Percentiles rank a stretch among this genome's conserved stretches.
These are phyloP conservation scores for Hemichromis elongatus DNA, from an alignment of 2,113 vertebrate genomes.

Conservation along the genomic window DNA sequence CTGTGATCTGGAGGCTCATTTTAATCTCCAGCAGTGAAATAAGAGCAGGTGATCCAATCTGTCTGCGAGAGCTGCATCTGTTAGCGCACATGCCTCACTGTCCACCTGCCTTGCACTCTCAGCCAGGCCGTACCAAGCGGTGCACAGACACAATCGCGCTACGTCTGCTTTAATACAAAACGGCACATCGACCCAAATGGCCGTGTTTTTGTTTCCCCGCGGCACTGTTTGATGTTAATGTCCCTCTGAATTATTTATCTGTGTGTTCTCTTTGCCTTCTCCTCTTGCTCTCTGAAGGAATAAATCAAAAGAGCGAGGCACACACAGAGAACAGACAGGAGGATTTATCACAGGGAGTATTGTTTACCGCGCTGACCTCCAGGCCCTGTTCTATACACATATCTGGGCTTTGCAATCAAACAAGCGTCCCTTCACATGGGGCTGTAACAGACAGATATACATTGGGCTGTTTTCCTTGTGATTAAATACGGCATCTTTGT, in stretches of 20 bases:
- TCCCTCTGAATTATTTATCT: slow-evolving; percentile 75
- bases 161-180: slow-evolving; percentile 65
- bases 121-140: slow-evolving; percentile 24
- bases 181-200: slow-evolving; percentile 65
- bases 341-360: slow-evolving; percentile 67
- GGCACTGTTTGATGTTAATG: slow-evolving; percentile 73
- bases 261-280: slow-evolving; percentile 62
- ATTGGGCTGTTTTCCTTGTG: neutral
- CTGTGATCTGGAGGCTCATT: slow-evolving; percentile 3
- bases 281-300: slow-evolving; percentile 60
- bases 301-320: slow-evolving; percentile 65
- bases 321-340: slow-evolving; percentile 50
- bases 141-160: neutral
- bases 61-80: neutral
- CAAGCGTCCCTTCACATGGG: slow-evolving; percentile 17
- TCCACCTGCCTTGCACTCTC: slow-evolving; percentile 40
- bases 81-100: neutral
- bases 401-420: slow-evolving; percentile 57
- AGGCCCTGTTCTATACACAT: slow-evolving; percentile 57
- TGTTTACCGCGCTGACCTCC: slow-evolving; percentile 67
- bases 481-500: neutral
- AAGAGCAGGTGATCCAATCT: slow-evolving; percentile 1
- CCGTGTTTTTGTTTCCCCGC: slow-evolving; percentile 64
- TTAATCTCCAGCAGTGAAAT: slow-evolving; percentile 6
- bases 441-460: slow-evolving; percentile 9